phyloP scores from a whole-genome alignment of 2,113 vertebrate species.

The Thymallus thymallus region DNA sequence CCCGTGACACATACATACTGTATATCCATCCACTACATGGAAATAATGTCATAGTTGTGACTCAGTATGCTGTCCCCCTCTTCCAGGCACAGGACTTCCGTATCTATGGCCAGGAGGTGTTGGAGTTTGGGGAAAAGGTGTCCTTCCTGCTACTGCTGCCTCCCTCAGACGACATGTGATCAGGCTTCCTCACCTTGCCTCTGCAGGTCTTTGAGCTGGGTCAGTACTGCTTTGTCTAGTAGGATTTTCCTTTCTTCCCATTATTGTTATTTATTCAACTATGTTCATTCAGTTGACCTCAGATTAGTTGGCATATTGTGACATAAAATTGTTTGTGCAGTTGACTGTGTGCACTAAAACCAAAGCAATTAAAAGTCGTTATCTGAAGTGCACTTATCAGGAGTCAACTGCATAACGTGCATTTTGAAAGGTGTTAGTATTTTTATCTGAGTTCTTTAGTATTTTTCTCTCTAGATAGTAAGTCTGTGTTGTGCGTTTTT shows the following conservation, averaged over 20 bases:
- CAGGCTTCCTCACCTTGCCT: constrained; percentile 83
- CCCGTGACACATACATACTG: too few relatives aligned
- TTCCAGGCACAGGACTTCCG: constrained; percentile 85
- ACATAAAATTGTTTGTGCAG: too few relatives aligned
- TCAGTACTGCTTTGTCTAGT: constrained; percentile 51
- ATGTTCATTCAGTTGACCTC: too few relatives aligned
- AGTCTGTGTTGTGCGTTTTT: background rate
- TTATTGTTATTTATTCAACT: too few relatives aligned
- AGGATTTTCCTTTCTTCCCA: too few relatives aligned
- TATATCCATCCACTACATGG: background rate
- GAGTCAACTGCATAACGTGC: too few relatives aligned
- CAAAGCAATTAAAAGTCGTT: too few relatives aligned
- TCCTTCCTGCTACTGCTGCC: constrained; percentile 88
- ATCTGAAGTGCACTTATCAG: too few relatives aligned
- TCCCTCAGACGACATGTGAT: constrained; percentile 85
- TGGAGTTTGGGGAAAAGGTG: constrained; percentile 85
- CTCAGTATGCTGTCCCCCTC: constrained; percentile 9
- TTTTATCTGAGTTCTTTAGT: background rate
- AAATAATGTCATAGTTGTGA: too few relatives aligned
- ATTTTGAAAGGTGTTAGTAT: too few relatives aligned
- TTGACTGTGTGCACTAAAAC: too few relatives aligned
- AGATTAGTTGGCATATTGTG: too few relatives aligned
- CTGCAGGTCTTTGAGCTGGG: constrained; percentile 91
- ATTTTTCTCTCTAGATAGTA: background rate
- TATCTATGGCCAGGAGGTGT: constrained; percentile 87